Evolutionary conservation across 2,113 vertebrate species (phyloP).

Genomic region (Callionymus lyra): DNA sequence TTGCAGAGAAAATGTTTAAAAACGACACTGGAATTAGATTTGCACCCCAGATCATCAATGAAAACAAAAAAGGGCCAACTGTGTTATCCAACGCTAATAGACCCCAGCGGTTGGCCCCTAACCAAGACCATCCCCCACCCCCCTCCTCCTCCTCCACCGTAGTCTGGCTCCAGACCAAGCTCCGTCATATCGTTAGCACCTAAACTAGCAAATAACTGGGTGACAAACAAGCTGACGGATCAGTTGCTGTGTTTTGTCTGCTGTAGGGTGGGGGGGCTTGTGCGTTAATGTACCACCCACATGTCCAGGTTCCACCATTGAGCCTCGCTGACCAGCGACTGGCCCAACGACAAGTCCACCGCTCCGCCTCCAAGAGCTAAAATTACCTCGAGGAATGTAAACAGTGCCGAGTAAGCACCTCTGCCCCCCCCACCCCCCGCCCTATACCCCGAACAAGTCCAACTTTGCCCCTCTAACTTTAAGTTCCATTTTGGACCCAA

Average conservation of each 20-base stretch:
- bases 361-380: slow-evolving; percentile 50
- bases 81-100: slow-evolving; percentile 56
- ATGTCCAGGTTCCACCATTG: slow-evolving; percentile 51
- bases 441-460: slow-evolving; percentile 23
- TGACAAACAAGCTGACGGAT: slow-evolving; percentile 26
- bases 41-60: slow-evolving; percentile 66
- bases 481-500: slow-evolving; percentile 35
- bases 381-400: slow-evolving; percentile 73
- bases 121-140: slow-evolving; percentile 33
- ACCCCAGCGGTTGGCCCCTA: slow-evolving; percentile 73
- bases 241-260: slow-evolving; percentile 15
- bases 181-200: no score
- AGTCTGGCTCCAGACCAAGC: slow-evolving; percentile 3
- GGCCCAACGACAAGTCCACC: slow-evolving; percentile 46
- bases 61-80: slow-evolving; percentile 56
- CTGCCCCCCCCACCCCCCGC: slow-evolving; percentile 32
- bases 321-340: slow-evolving; percentile 51
- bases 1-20: slow-evolving; percentile 80
- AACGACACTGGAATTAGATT: slow-evolving; percentile 87
- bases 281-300: slow-evolving; percentile 49
- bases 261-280: slow-evolving; percentile 13
- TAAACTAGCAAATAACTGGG: slow-evolving; percentile 26
- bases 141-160: slow-evolving; percentile 35
- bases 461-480: slow-evolving; percentile 18
- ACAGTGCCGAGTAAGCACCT: slow-evolving; percentile 68